Evolutionary conservation across 2,113 vertebrate genomes (phyloP), one percentile per base, ranked within the genome.

Genomic region (Coregonus clupeaformis): DNA sequence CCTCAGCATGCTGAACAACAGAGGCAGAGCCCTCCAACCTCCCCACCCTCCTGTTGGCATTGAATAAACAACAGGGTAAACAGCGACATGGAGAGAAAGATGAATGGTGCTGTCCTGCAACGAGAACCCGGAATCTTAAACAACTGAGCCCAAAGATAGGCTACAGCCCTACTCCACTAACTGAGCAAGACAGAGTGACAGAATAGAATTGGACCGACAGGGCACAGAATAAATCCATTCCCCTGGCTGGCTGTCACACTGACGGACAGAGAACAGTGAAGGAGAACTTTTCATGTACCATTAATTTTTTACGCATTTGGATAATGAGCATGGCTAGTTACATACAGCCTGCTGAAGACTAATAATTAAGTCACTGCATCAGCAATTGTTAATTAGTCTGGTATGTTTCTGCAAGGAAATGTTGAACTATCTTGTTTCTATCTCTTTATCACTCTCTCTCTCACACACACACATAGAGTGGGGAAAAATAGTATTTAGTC

Each of bases 41-140:
- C 52, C 52, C 25, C 73, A 74, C 42, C 68, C 63, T 49, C 47
- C 49, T 65, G 69, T 30, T 71, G 65, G 42, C 12, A 5, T 49
- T 77, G 78, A 79, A 77, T 80, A 80, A 75, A 80, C 70, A 70
- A 80, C 75, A 71, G 68, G 67, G 47, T 78, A 70, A 84, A 76
- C 59, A 76, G 70, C 69, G 3, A 75, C 62, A n/a, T n/a, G 69
- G 62, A 14, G 52, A 64, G 22, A 65, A 73, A 82, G 73, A 80
- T 75, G 63, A 79, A 77, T 66, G 65, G 42, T 72, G 22, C 70
- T 3, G 11, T 67, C 22, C 3, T 60, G 64, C 20, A 9, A 29
- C 1, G 22, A 63, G 49, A 72, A 45, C 63, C 72, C 63, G 32
- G 71, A 80, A 76, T 72, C 24, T 63, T 59, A 68, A 77, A 71